Base-by-base conservation (phyloP, 2,888 invertebrate genomes). In the Drosophila mettleri region DNA sequence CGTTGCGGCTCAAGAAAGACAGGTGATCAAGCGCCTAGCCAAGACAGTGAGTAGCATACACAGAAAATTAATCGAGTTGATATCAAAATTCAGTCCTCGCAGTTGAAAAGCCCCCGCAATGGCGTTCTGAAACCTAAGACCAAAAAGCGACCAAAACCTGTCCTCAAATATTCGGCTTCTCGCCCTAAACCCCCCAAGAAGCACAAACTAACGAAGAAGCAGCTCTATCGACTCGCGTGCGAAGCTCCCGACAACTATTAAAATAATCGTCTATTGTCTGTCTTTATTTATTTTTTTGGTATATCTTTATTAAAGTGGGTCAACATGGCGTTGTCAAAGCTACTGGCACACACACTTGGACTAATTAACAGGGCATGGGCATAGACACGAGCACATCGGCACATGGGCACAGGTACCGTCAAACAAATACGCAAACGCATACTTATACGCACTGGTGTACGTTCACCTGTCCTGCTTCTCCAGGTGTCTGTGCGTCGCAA, bases 301-400 rank as follows among this genome's bases (percentile, higher is more conserved):
- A 18, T 24, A 10, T 43, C 59, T 60, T 20, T 46, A 80, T 65
- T 79, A 66, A 86, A 64, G 55, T 57, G 34, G 48, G 33, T 74
- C 58, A 81, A 68, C 16, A 71, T 70, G 68, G 52, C 62, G 65
- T 33, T 54, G 52, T 20, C 52, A 31, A 43, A 39, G 34, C 45
- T 54, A 38, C 36, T 52, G 58, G 29, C 53, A 57, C 61, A 70
- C 80, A 80, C 78, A 45, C 45, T 80, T 87, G 76, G 67, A 63
- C 86, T 87, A 82, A 69, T 85, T 66, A 71, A 29, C 59, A 38
- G 83, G 63, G 61, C 59, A 66, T 29, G 54, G 63, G 22, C 60
- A 74, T n/a, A 31, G 41, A 33, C 33, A 39, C 8, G 60, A 49
- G 64, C 57, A 61, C 36, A 31, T n/a, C n/a, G n/a, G n/a, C n/a